These are phyloP conservation scores for Acrossocheilus fasciatus DNA, from an alignment of 2,797 vertebrate species.

Conservation along the genomic window DNA sequence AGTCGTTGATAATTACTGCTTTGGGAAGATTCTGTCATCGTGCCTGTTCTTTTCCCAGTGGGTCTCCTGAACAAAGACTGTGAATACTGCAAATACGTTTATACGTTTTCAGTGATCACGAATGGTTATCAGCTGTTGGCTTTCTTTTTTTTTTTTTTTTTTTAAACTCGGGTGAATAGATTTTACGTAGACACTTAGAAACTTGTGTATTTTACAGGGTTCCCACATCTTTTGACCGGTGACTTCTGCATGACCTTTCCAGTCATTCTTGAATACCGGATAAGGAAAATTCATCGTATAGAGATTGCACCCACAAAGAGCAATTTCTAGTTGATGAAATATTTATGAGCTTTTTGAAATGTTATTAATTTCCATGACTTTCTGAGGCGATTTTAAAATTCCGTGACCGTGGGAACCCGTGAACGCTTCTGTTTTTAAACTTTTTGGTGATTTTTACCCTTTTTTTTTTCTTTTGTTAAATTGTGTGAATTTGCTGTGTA, in stretches of 20 bases:
- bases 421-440: not conserved
- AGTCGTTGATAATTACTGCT: conserved; percentile 46
- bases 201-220: not conserved
- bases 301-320: conserved; percentile 7
- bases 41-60: conserved; percentile 35
- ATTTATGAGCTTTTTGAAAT: conserved; percentile 32
- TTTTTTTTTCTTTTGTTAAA: not conserved
- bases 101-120: conserved; percentile 9
- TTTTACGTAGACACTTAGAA: not conserved
- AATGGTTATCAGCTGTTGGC: not conserved
- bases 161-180: not conserved
- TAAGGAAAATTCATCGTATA: conserved; percentile 7
- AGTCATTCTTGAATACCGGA: not conserved
- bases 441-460: not conserved
- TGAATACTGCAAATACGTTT: conserved; percentile 22
- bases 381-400: not conserved
- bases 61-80: conserved; percentile 25
- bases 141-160: not conserved
- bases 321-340: conserved; percentile 36
- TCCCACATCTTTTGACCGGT: not conserved
- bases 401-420: not conserved
- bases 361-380: conserved; percentile 18
- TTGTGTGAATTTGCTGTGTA: not conserved
- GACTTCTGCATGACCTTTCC: conserved; percentile 29
- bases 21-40: conserved; percentile 44